Conservation (phyloP, 1,140 invertebrate species). For the Brachionus rotundiformis region DNA sequence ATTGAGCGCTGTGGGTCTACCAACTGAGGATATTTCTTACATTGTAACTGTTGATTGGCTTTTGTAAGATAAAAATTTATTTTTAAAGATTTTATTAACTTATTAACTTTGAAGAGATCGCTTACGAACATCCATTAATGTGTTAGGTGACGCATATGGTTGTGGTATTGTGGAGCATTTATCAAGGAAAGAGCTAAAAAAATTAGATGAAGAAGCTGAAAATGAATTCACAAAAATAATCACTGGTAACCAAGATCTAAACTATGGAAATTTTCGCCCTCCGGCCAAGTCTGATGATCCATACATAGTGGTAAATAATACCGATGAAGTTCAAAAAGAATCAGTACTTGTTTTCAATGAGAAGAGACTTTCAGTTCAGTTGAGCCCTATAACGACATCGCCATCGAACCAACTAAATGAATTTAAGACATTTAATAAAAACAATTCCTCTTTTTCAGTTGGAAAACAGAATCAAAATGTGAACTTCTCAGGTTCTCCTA, state of each 20-base stretch:
- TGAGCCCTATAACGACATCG: neutral
- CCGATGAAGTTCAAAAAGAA: neutral
- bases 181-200: conserved; percentile 72
- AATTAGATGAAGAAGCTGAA: conserved; percentile 47
- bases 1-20: conserved; percentile 52
- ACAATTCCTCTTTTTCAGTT: neutral
- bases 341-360: conserved; percentile 2
- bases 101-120: conserved; percentile 65
- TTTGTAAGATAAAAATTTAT: conserved; percentile 27
- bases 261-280: neutral
- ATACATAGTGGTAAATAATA: conserved; percentile 5
- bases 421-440: conserved; percentile 9
- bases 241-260: neutral
- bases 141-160: conserved; percentile 69
- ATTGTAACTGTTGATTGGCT: conserved; percentile 53
- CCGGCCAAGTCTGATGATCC: neutral
- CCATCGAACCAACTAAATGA: conserved; percentile 8
- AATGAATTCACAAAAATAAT: conserved; percentile 41
- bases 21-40: conserved; percentile 53
- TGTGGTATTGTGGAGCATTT: conserved; percentile 68
- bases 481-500: neutral
- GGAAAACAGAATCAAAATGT: neutral
- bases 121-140: conserved; percentile 69
- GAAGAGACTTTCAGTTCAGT: conserved; percentile 32
- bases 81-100: conserved; percentile 1